Percentiles rank a stretch among this genome's conserved stretches.
Conservation (phyloP, 2,113 vertebrate species). For the Cricetomys ansorgei region DNA sequence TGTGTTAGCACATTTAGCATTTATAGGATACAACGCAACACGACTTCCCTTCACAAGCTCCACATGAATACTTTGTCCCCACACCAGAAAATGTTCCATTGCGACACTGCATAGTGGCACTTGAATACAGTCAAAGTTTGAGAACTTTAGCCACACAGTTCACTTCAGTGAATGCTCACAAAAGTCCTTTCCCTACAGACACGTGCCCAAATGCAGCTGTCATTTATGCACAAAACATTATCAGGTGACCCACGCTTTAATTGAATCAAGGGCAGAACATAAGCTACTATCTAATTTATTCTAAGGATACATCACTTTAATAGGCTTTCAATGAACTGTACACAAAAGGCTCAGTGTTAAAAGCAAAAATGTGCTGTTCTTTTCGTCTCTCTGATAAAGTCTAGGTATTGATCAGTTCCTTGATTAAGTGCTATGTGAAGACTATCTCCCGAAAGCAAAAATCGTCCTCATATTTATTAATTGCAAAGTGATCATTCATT, state of each 20-base stretch:
- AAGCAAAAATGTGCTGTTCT: slow-evolving; percentile 41
- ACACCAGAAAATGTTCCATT: not conserved
- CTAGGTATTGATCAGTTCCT: slow-evolving; percentile 35
- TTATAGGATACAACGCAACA: not conserved
- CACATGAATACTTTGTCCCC: not conserved
- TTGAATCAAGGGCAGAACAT: slow-evolving; percentile 23
- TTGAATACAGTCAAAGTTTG: not conserved
- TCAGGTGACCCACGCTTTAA: slow-evolving; percentile 8
- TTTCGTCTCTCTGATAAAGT: slow-evolving; percentile 25
- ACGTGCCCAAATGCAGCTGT: not conserved
- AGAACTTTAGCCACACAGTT: not conserved
- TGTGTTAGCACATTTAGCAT: not conserved
- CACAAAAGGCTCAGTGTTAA: slow-evolving; percentile 30
- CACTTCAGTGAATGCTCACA: not conserved
- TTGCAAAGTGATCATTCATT: not conserved
- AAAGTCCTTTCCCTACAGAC: not conserved
- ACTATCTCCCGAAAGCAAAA: not conserved
- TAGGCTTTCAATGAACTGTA: slow-evolving; percentile 59
- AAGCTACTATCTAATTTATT: slow-evolving; percentile 67
- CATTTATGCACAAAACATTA: not conserved
- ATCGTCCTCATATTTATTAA: slow-evolving; percentile 1
- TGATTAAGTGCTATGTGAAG: slow-evolving; percentile 42
- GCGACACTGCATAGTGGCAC: not conserved
- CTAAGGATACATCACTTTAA: slow-evolving; percentile 39
- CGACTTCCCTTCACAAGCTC: not conserved